Evolutionary conservation across 1,140 invertebrate species (phyloP), one percentile per base, ranked within the genome.

Genomic region (Nymphalis io): DNA sequence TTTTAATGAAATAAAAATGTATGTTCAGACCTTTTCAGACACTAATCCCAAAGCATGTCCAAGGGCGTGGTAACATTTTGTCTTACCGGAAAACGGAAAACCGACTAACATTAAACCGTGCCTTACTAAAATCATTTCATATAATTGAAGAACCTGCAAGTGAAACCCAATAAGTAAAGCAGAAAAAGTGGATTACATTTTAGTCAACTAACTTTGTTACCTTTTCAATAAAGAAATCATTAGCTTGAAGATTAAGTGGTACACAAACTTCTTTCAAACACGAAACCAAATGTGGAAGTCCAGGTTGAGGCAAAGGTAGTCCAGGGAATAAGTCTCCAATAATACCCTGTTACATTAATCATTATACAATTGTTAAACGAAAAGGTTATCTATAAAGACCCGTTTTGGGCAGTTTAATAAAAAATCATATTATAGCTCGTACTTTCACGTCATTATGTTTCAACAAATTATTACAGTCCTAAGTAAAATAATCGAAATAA

Each of bases 81-180:
- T 96, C 88, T 98, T 98, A 16, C 96, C 97, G 40, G 96, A 97
- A 84, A 98, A 98, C 11, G 98, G 96, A 78, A 95, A 93, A n/a
- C 98, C 98, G 3, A 98, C 96, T 69, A 99, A 95, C 96, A 97
- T 97, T 46, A 97, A 93, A 11, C 96, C 96, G 85, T 98, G 97
- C 33, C 97, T 93, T 0, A 98, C 97, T 42, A 98, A 95, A 93
- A 99, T 98, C 97, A 98, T 99, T 91, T 99, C 98, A 86, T 98
- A 99, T 16, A 99, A 94, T 91, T 99, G 96, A 10, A 89, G 76
- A 27, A 82, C 82, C 87, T 91, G 55, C 12, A 57, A 55, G 61
- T 60, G 11, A 20, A 63, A 33, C 64, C 48, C 11, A 16, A 10
- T 58, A 44, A 68, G n/a, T 15, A 18, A 42, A 33, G 53, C 40